A percentile compares a stretch with the other conserved stretches of the same genome.
Conservation (phyloP, 2,113 vertebrate genomes). For the Eonycteris spelaea region DNA sequence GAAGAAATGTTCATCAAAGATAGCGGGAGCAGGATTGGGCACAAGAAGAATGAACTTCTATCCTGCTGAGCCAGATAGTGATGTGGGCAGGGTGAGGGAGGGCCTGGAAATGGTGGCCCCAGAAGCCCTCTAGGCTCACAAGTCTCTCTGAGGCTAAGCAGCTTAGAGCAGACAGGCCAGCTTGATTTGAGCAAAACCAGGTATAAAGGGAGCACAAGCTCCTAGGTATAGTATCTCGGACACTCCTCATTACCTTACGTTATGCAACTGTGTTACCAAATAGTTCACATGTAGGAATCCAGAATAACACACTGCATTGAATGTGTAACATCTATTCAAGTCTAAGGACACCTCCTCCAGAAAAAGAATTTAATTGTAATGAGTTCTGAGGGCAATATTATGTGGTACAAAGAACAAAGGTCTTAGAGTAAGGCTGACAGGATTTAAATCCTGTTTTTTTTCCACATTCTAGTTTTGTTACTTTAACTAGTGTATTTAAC, state of each 20-base stretch:
- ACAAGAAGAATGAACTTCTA: neutral
- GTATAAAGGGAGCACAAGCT: neutral
- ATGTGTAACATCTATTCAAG: neutral
- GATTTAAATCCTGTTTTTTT: neutral
- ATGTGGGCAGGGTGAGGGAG: fast-evolving
- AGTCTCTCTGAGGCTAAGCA: neutral
- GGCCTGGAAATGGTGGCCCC: no score
- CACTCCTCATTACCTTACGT: neutral
- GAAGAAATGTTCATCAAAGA: neutral
- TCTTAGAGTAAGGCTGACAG: neutral
- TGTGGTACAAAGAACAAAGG: neutral
- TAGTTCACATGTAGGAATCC: neutral
- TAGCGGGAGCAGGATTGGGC: neutral
- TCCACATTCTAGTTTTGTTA: neutral
- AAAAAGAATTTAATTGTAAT: neutral
- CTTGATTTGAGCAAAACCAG: neutral
- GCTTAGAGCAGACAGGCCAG: neutral
- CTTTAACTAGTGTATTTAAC: neutral
- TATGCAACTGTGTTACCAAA: neutral
- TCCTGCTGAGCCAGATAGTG: neutral
- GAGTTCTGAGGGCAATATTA: neutral
- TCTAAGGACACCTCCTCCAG: neutral
- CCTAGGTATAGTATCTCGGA: neutral
- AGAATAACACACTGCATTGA: neutral
- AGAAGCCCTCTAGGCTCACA: neutral